These are phyloP conservation scores for Trichopria drosophilae DNA, from an alignment of 2,888 invertebrate genomes.

Conservation along the genomic window DNA sequence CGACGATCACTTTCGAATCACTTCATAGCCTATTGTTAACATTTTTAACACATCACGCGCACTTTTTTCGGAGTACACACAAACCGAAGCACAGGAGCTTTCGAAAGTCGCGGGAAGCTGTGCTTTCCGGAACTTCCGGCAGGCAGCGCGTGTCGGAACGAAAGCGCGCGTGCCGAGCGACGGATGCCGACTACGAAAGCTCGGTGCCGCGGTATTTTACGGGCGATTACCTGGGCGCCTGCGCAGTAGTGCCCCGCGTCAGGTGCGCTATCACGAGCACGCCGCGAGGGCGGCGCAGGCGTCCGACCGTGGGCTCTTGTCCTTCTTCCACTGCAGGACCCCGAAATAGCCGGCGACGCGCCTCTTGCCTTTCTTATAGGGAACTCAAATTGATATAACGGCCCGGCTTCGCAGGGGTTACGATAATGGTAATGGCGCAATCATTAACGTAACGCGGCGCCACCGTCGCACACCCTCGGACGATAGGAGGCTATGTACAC, in stretches of 20 bases:
- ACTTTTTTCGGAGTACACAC: no score
- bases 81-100: no score
- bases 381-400: constrained; percentile 18
- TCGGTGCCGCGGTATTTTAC: constrained; percentile 36
- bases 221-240: constrained; percentile 49
- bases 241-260: constrained; percentile 36
- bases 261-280: constrained; percentile 8
- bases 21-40: no score
- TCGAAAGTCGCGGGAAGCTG: no score
- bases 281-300: constrained; percentile 19
- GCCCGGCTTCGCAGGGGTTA: constrained; percentile 15
- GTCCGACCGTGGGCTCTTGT: no score
- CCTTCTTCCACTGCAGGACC: no score
- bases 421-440: constrained; percentile 25
- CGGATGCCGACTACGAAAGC: constrained; percentile 52
- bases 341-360: no score
- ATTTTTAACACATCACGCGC: no score
- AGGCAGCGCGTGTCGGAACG: neutral
- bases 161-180: constrained; percentile 25
- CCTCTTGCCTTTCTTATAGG: constrained; percentile 7
- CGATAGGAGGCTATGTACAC: no score
- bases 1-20: no score
- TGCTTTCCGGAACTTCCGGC: no score
- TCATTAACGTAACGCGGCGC: constrained; percentile 15
- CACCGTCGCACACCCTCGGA: no score